Conservation (phyloP, 92 coral and sea anemone species). For the Actinostola sp. region DNA sequence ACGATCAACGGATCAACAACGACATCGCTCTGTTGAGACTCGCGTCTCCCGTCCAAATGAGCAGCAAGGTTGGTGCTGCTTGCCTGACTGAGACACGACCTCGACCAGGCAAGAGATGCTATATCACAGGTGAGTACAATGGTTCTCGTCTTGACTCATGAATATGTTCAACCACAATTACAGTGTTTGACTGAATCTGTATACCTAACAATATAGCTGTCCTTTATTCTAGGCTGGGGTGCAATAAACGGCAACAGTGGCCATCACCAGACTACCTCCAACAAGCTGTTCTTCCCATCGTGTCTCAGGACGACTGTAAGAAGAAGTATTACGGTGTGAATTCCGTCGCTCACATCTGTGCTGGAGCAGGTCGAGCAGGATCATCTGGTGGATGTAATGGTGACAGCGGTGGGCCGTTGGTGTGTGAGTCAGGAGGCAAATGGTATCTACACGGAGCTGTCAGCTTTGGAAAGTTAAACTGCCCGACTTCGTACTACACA, state of each 20-base stretch:
- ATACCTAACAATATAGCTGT: too few relatives aligned
- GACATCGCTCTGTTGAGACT: constrained; percentile 38
- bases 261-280: constrained; percentile 34
- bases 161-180: too few relatives aligned
- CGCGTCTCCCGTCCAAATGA: constrained; percentile 24
- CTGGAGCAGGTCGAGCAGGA: constrained; percentile 30
- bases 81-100: constrained; percentile 38
- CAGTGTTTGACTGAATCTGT: background rate
- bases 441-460: constrained; percentile 81
- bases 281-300: constrained; percentile 41
- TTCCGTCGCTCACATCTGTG: constrained; percentile 30
- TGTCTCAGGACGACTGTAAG: constrained; percentile 34
- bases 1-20: constrained; percentile 12
- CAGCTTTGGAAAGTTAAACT: constrained; percentile 64
- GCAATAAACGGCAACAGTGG: constrained; percentile 23
- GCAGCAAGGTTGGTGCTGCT: constrained; percentile 34
- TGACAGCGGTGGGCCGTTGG: constrained; percentile 85
- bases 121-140: constrained; percentile 38
- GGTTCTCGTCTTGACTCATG: too few relatives aligned
- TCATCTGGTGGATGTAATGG: constrained; percentile 62
- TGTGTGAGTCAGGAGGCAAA: constrained; percentile 59
- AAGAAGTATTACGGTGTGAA: constrained; percentile 26
- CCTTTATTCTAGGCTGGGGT: constrained; percentile 31
- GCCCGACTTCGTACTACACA: constrained; percentile 68
- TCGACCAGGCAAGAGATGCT: constrained; percentile 30